Base-by-base conservation (phyloP, 1,140 invertebrate genomes). In the Alviniconcha marisindica region DNA sequence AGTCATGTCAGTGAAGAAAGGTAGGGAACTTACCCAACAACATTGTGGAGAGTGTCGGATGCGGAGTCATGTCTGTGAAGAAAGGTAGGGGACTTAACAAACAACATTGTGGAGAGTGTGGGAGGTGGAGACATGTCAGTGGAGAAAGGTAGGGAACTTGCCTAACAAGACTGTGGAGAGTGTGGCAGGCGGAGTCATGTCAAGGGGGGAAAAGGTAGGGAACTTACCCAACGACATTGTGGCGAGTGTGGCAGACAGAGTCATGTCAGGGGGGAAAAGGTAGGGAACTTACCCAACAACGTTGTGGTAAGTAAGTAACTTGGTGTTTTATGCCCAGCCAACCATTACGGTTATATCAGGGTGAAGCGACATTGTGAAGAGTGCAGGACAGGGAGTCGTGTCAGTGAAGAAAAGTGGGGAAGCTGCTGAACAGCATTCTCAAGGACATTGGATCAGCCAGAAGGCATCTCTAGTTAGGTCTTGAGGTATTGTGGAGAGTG, bases 81-180 rank as follows among this genome's bases (percentile, higher is more conserved):
- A 94, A 96, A 83, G 98, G 96, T 96, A 91, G 63, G 63, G 5
- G 21, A 51, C 21, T 15, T 51, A 21, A 51, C 21, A 12, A 21
- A 51, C 48, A 1, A 0, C 21, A 15, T n/a, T 51, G 12, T 51
- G 21, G 12, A 99, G 93, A 98, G 97, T 93, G 95, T 99, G 81
- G 98, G 98, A 1, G 95, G 96, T 93, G 97, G 96, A n/a, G 98
- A 99, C 0, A 97, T n/a, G n/a, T n/a, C n/a, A n/a, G n/a, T n/a
- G n/a, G n/a, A n/a, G n/a, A n/a, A n/a, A n/a, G n/a, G n/a, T n/a
- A n/a, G n/a, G n/a, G n/a, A n/a, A n/a, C n/a, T n/a, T n/a, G n/a
- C 48, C 12, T 51, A n/a, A n/a, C n/a, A n/a, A n/a, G n/a, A n/a
- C n/a, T n/a, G n/a, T 99, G 21, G 98, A 99, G 93, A 98, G 97